Evolutionary conservation across 2,797 vertebrate species (phyloP).

Genomic region (Anguilla marmorata): DNA sequence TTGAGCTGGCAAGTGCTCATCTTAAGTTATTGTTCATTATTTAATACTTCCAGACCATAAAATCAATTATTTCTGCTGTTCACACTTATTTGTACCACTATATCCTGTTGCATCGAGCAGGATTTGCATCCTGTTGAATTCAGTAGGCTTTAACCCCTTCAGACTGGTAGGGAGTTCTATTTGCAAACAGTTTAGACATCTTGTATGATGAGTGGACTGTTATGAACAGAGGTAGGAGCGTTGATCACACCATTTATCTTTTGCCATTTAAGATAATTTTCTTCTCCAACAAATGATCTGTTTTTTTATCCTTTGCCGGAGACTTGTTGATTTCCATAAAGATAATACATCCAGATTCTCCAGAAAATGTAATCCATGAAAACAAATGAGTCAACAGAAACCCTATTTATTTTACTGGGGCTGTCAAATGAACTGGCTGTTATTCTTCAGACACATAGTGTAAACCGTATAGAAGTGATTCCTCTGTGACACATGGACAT

Average conservation of each 20-base stretch:
- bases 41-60: neutral
- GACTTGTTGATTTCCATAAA: neutral
- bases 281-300: neutral
- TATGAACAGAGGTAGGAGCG: neutral
- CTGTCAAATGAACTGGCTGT: neutral
- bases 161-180: neutral
- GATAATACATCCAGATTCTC: neutral
- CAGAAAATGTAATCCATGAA: neutral
- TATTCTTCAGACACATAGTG: neutral
- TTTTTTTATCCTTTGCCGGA: neutral
- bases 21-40: no score
- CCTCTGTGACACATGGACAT: conserved; percentile 1
- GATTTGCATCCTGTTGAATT: neutral
- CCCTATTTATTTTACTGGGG: neutral
- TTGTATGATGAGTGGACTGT: neutral
- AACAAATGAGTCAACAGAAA: neutral
- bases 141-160: neutral
- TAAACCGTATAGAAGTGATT: neutral
- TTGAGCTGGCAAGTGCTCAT: no score
- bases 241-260: neutral
- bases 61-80: neutral
- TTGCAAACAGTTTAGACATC: neutral
- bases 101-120: neutral
- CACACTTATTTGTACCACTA: neutral
- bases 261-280: neutral